phyloP scores from a whole-genome alignment of 2,888 invertebrate genomes.

The Drosophila longiperda region DNA sequence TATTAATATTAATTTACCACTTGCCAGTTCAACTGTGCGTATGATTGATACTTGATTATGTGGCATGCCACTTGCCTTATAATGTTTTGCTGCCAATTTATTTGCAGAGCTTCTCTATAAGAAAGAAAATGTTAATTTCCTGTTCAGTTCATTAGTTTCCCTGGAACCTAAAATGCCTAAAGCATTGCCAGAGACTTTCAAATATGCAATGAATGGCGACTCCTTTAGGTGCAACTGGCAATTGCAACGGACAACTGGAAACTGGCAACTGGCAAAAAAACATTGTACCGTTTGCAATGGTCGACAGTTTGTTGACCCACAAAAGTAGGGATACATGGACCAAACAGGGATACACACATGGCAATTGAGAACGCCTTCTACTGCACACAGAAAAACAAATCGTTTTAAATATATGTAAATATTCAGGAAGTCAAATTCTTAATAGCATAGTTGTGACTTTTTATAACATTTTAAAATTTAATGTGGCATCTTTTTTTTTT shows the following conservation, averaged over 20 bases:
- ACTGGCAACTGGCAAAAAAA: slow-evolving; percentile 2
- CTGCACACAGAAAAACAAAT: background rate
- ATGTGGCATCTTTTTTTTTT: background rate
- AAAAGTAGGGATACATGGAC: slow-evolving; percentile 13
- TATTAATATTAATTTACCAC: slow-evolving; percentile 44
- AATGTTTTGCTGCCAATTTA: slow-evolving; percentile 21
- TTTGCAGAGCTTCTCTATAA: slow-evolving; percentile 2
- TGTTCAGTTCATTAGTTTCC: slow-evolving; percentile 36
- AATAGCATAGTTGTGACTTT: background rate
- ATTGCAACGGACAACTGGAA: slow-evolving; percentile 16
- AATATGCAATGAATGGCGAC: slow-evolving; percentile 52
- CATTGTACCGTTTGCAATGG: slow-evolving; percentile 44
- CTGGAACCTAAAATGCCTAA: slow-evolving; percentile 11
- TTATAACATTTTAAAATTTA: background rate
- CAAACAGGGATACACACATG: slow-evolving; percentile 20
- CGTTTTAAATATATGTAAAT: background rate
- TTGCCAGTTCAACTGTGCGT: slow-evolving; percentile 40
- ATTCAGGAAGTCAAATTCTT: background rate
- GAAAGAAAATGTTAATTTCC: slow-evolving; percentile 22
- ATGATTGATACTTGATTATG: slow-evolving; percentile 59
- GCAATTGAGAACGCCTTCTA: slow-evolving; percentile 50
- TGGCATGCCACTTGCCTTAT: slow-evolving; percentile 4
- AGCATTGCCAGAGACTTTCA: slow-evolving; percentile 25
- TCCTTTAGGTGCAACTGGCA: slow-evolving; percentile 23
- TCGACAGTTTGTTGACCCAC: slow-evolving; percentile 70